Conservation (phyloP, 2,797 vertebrate species). For the Parotocinclus haroldoi region DNA sequence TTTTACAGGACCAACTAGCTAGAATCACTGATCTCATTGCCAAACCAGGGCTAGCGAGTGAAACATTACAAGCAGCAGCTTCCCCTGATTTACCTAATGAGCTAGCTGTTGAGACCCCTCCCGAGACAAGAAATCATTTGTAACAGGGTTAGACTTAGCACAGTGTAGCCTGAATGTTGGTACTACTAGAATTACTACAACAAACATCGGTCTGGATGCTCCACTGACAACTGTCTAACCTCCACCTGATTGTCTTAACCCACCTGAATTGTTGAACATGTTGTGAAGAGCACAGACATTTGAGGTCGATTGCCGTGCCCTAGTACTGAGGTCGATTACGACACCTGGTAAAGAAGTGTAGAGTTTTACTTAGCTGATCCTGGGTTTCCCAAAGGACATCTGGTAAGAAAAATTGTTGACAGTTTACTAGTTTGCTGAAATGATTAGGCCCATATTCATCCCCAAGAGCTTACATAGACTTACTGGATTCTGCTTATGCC, state of each 20-base stretch:
- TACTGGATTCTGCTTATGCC: neutral
- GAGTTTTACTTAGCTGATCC: slow-evolving; percentile 3
- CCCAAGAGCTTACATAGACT: neutral
- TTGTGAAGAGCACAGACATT: slow-evolving; percentile 8
- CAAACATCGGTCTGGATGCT: too few relatives aligned
- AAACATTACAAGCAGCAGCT: too few relatives aligned
- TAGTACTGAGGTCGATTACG: neutral
- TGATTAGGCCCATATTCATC: neutral
- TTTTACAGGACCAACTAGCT: slow-evolving; percentile 19
- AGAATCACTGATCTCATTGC: slow-evolving; percentile 13
- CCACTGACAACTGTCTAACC: too few relatives aligned
- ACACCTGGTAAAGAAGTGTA: neutral
- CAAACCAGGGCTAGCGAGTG: neutral
- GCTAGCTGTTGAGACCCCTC: too few relatives aligned
- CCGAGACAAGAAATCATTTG: neutral
- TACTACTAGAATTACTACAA: neutral
- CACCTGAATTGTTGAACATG: slow-evolving; percentile 24
- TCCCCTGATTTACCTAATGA: too few relatives aligned
- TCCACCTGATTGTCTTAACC: neutral
- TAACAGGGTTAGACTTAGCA: neutral
- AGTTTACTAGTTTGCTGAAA: neutral
- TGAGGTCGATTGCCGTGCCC: neutral
- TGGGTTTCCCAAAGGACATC: too few relatives aligned
- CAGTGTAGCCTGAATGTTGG: neutral
- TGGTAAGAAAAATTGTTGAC: slow-evolving; percentile 20